These are phyloP conservation scores for Sphyrna mokarran DNA, from an alignment of 2,113 vertebrate genomes.

Conservation along the genomic window DNA sequence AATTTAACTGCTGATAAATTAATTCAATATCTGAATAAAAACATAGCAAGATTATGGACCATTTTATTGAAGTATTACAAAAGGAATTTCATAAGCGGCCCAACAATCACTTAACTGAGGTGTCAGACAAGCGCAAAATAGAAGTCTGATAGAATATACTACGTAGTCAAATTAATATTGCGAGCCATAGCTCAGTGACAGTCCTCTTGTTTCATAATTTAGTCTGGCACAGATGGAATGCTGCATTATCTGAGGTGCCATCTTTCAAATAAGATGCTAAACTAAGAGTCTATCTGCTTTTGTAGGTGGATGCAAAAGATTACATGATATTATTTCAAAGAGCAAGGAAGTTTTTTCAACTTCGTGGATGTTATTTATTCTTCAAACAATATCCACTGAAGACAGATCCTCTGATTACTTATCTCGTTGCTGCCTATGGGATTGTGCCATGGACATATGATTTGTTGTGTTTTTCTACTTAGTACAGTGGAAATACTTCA, in stretches of 20 bases:
- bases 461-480: neutral
- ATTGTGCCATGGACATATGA: neutral
- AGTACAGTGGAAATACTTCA: neutral
- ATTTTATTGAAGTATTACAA: neutral
- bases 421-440: neutral
- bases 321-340: neutral
- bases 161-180: neutral
- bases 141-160: neutral
- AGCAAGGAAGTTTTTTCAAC: neutral
- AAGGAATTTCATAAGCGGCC: neutral
- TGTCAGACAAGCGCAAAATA: neutral
- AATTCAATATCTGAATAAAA: conserved; percentile 1
- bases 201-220: neutral
- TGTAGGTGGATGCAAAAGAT: neutral
- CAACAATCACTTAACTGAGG: neutral
- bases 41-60: neutral
- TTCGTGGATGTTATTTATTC: neutral
- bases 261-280: neutral
- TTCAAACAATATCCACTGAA: neutral
- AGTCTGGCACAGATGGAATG: neutral
- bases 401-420: neutral
- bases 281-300: neutral
- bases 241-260: neutral
- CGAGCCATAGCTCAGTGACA: neutral
- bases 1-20: neutral